Percentiles rank a stretch among this genome's conserved stretches.
Evolutionary conservation across 2,888 invertebrate species (phyloP).

Genomic region (Diarsia dahlii): DNA sequence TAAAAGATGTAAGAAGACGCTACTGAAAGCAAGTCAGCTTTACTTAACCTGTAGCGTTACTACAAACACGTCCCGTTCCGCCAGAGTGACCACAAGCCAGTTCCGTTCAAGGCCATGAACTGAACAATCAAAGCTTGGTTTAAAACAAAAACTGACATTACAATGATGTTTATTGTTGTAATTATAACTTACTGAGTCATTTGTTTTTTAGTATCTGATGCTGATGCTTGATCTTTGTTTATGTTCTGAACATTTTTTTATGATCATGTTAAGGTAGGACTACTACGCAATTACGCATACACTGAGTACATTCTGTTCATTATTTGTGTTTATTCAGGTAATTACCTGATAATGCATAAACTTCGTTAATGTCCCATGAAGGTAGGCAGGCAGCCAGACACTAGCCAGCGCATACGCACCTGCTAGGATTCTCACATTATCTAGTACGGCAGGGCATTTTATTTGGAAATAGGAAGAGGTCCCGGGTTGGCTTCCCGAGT

Average conservation of each 20-base stretch:
- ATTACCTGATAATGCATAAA: neutral
- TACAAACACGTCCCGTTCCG: conserved; percentile 53
- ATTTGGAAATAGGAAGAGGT: no score
- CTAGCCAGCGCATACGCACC: no score
- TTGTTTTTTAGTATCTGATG: conserved; percentile 43
- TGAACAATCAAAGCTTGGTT: conserved; percentile 34
- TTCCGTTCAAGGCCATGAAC: conserved; percentile 56
- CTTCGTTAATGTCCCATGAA: neutral
- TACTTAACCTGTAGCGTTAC: conserved; percentile 42
- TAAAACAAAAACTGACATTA: conserved; percentile 45
- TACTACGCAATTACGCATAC: neutral
- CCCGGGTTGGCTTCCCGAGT: no score
- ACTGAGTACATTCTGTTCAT: neutral
- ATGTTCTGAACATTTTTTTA: conserved; percentile 16
- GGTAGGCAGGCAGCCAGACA: no score
- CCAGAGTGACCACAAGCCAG: conserved; percentile 48
- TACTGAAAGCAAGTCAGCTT: conserved; percentile 15
- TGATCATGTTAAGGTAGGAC: neutral
- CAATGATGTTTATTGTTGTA: conserved; percentile 43
- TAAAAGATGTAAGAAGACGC: conserved; percentile 15
- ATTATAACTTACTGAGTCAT: conserved; percentile 38
- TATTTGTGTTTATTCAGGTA: neutral
- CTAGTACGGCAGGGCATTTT: no score
- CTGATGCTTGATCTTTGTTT: conserved; percentile 22
- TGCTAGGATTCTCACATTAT: no score